phyloP scores from a whole-genome alignment of 2,797 vertebrate species.

The Avahi laniger region DNA sequence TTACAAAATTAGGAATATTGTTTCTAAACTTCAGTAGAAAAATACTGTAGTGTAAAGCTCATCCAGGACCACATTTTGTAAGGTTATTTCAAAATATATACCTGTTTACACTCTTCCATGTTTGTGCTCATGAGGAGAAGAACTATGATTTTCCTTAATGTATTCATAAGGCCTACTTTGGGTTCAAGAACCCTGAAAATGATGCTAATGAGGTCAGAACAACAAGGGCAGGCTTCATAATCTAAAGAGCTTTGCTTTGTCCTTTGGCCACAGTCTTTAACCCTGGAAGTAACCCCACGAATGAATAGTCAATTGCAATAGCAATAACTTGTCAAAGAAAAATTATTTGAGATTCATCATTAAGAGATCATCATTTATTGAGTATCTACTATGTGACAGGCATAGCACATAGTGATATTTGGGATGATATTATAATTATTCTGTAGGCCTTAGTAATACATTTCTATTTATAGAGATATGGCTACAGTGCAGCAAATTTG shows the following conservation, averaged over 20 bases:
- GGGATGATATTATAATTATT: slow-evolving; percentile 46
- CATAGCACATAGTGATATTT: not conserved
- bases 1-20: not conserved
- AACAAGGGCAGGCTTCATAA: not conserved
- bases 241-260: not conserved
- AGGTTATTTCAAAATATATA: slow-evolving; percentile 31
- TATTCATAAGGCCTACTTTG: not conserved
- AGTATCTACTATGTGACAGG: slow-evolving; percentile 51
- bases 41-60: not conserved
- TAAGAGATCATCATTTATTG: slow-evolving; percentile 62
- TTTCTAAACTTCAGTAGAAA: slow-evolving; percentile 26
- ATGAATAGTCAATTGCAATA: slow-evolving; percentile 51
- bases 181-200: not conserved
- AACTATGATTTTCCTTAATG: slow-evolving; percentile 41
- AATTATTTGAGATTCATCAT: slow-evolving; percentile 42
- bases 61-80: slow-evolving; percentile 15
- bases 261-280: slow-evolving; percentile 29
- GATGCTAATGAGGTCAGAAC: slow-evolving; percentile 30
- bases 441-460: slow-evolving; percentile 25
- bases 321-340: slow-evolving; percentile 13
- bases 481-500: not conserved
- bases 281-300: not conserved
- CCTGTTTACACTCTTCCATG: not conserved
- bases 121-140: not conserved
- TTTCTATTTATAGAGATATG: slow-evolving; percentile 59